Base-by-base conservation (phyloP, 2,797 vertebrate genomes). In the Karalla daura region DNA sequence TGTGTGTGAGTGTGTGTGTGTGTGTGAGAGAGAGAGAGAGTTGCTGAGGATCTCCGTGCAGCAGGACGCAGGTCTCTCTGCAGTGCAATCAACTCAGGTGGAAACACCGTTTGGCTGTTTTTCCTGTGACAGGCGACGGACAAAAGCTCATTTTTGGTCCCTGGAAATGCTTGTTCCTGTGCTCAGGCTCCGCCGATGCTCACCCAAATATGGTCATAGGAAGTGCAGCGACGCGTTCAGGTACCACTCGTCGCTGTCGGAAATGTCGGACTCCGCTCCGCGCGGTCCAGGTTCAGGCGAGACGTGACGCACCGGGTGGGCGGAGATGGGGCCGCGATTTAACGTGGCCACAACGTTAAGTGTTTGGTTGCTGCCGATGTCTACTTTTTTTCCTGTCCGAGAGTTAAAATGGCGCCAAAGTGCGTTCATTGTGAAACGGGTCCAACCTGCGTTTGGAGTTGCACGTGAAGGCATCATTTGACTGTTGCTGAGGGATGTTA, bases 201-300 rank as follows among this genome's bases (percentile, higher is more conserved):
- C 73, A 10, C 21, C 93, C 90, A 87, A 88, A 94, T 94, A 94
- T 95, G 93, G 94, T 51, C 87, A 94, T 58, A 78, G 94, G 93
- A 94, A 93, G 92, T 80, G 79, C 63, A 5, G 51, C 25, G 53
- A 27, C 7, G 71, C 83, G n/a, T 91, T 90, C 65, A 87, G n/a
- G 4, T 11, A 74, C 0, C 61, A n/a, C 61, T 35, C n/a, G 0
- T 23, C 14, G 15, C 25, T 41, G 83, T 91, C 63, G 86, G 85
- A 80, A 64, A 82, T 62, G n/a, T 50, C 1, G 12, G n/a, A n/a
- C n/a, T n/a, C n/a, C n/a, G n/a, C n/a, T n/a, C n/a, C n/a, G n/a
- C n/a, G n/a, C n/a, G n/a, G n/a, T n/a, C n/a, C n/a, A 24, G 9
- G 14, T 9, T 36, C 7, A 54, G 14, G 20, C 3, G 1, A 8